These are phyloP conservation scores for Sipunculus nudus DNA, from an alignment of 2,888 invertebrate genomes.

Conservation along the genomic window DNA sequence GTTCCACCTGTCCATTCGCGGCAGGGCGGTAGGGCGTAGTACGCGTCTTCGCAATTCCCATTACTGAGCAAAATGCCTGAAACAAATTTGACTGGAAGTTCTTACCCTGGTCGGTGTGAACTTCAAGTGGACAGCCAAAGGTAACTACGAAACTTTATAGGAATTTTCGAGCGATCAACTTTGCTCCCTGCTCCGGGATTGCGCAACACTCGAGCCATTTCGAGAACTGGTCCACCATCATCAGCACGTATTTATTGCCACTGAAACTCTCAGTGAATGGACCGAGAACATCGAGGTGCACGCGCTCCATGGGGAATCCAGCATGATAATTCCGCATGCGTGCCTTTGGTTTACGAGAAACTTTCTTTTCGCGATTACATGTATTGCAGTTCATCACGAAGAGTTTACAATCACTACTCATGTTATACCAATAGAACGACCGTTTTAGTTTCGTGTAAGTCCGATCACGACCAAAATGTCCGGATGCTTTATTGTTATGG, in stretches of 20 bases:
- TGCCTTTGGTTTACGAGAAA: neutral
- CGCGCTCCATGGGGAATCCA: neutral
- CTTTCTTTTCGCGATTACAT: too few species aligned
- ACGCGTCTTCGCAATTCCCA: neutral
- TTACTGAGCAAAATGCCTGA: neutral
- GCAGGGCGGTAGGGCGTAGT: neutral
- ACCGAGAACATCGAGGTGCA: constrained; percentile 4
- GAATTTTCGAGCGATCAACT: neutral
- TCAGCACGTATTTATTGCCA: constrained; percentile 1
- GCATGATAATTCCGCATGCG: neutral
- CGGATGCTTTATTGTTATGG: too few species aligned
- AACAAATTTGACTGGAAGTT: neutral
- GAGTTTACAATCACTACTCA: too few species aligned
- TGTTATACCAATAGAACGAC: too few species aligned
- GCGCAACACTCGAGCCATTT: neutral
- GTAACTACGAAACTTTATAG: neutral
- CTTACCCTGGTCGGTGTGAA: neutral
- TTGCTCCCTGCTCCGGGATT: neutral
- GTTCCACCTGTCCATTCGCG: constrained; percentile 2
- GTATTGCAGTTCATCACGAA: too few species aligned
- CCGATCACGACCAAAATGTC: too few species aligned
- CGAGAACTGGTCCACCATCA: neutral
- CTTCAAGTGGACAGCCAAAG: neutral
- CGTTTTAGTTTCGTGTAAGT: too few species aligned
- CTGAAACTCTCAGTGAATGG: neutral